Conservation (phyloP, 2,113 vertebrate species). For the Gymnarchus niloticus region DNA sequence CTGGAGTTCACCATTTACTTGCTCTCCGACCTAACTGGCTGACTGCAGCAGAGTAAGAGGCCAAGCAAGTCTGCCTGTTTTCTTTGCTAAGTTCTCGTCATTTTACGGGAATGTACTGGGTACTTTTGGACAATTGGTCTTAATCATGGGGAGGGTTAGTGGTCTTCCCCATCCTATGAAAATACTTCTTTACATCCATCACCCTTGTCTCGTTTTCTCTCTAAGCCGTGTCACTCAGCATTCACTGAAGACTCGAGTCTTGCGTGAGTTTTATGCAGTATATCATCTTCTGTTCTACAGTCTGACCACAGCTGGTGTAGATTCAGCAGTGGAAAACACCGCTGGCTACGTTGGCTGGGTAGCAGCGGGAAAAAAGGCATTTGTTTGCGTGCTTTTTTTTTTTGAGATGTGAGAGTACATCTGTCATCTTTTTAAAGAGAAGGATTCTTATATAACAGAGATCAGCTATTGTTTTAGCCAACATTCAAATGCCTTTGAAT, state of each 20-base stretch:
- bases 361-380: neutral
- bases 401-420: neutral
- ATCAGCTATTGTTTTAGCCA: neutral
- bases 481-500: neutral
- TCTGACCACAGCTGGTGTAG: neutral
- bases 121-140: neutral
- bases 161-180: neutral
- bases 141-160: neutral
- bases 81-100: neutral
- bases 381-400: conserved; percentile 4
- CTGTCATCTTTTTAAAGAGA: neutral
- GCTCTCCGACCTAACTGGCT: neutral
- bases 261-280: neutral
- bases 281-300: conserved; percentile 1
- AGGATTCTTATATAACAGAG: neutral
- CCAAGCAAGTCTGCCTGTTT: neutral
- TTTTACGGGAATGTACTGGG: neutral
- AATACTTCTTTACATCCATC: neutral
- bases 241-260: neutral
- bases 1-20: neutral
- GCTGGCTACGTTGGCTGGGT: neutral
- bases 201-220: neutral
- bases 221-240: neutral
- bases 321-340: conserved; percentile 4
- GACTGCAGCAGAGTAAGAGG: neutral